Conservation (phyloP, 2,797 vertebrate species). For the Spondyliosoma cantharus region DNA sequence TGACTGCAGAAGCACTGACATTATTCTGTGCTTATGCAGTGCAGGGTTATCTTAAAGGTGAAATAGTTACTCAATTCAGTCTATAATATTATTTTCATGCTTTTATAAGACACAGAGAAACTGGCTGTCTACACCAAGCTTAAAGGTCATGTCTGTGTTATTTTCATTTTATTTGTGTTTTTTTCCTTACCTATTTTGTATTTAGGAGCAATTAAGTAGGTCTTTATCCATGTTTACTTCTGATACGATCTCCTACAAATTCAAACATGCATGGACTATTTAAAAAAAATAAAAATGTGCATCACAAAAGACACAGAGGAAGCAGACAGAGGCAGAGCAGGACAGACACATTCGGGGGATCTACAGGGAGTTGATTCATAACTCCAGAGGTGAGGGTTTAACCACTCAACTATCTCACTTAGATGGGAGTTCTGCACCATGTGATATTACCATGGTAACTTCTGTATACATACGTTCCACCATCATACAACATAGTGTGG, state of each 20-base stretch:
- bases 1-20: not conserved
- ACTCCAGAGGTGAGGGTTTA: slow-evolving; percentile 1
- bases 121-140: too few relatives aligned
- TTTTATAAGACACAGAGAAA: too few relatives aligned
- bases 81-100: not conserved
- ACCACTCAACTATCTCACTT: slow-evolving; percentile 3
- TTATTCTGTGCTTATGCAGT: not conserved
- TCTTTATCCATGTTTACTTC: too few relatives aligned
- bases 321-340: slow-evolving; percentile 2
- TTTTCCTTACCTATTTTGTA: too few relatives aligned
- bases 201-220: too few relatives aligned
- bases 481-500: not conserved
- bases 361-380: not conserved
- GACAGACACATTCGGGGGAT: not conserved
- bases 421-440: not conserved
- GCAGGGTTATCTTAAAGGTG: not conserved
- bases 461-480: slow-evolving; percentile 21
- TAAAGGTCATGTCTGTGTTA: too few relatives aligned
- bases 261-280: too few relatives aligned
- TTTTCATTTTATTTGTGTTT: too few relatives aligned
- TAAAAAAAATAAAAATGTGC: too few relatives aligned
- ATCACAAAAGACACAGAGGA: too few relatives aligned
- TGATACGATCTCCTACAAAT: too few relatives aligned
- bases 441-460: not conserved
- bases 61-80: not conserved